These are phyloP conservation scores for Cairina moschata DNA, from an alignment of 2,113 vertebrate species.

Conservation along the genomic window DNA sequence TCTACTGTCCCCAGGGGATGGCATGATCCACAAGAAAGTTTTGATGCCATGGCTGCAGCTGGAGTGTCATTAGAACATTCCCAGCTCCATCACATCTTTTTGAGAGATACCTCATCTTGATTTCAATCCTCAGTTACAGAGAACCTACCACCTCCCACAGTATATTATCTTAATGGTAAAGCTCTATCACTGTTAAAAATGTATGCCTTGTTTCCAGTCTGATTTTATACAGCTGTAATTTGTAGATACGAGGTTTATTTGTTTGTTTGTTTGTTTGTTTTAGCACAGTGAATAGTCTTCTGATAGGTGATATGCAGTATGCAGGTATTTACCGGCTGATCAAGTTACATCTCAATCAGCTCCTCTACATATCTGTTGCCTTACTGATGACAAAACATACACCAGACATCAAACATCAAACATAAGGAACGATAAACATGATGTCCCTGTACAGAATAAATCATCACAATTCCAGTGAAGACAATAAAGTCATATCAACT, in stretches of 20 bases:
- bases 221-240: neutral
- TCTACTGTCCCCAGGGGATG: neutral
- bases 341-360: neutral
- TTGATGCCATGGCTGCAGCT: rapidly evolving
- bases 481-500: neutral
- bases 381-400: neutral
- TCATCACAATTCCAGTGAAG: neutral
- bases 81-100: neutral
- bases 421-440: neutral
- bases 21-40: neutral
- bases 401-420: neutral
- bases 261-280: neutral
- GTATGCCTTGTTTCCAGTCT: neutral
- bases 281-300: neutral
- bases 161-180: neutral
- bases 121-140: neutral
- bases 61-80: neutral
- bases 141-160: neutral
- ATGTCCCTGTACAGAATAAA: neutral
- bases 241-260: neutral
- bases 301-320: neutral
- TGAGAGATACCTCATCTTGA: neutral
- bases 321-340: neutral
- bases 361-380: neutral
- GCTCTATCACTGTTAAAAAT: neutral